Conservation (phyloP, 2,113 vertebrate genomes). For the Spilogale gracilis region DNA sequence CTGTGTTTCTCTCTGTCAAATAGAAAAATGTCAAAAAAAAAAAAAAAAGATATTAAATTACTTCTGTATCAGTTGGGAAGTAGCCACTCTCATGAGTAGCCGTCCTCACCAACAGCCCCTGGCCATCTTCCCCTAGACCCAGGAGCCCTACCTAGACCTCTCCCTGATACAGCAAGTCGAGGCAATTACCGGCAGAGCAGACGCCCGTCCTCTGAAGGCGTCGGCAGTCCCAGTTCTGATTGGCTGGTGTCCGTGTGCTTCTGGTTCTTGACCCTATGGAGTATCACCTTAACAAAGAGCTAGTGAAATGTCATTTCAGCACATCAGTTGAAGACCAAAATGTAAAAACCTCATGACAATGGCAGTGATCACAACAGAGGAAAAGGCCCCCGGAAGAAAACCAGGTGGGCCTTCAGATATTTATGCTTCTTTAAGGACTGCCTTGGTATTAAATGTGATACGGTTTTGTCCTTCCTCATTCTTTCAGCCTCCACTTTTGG, state of each 20-base stretch:
- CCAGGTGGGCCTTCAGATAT: background rate
- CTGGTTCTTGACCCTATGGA: background rate
- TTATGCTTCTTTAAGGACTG: background rate
- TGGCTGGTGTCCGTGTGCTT: background rate
- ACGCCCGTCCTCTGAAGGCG: background rate
- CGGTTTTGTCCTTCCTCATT: background rate
- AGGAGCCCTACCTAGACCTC: background rate
- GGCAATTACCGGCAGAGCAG: background rate
- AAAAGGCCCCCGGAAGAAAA: background rate
- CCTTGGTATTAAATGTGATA: background rate
- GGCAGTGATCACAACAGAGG: background rate
- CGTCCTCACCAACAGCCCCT: background rate
- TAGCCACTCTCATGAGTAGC: background rate
- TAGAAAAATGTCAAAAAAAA: too few species aligned
- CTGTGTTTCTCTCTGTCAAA: too few species aligned
- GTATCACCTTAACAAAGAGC: background rate
- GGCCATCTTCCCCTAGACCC: background rate
- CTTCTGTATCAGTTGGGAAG: background rate
- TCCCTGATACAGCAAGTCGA: background rate
- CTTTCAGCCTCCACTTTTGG: slow-evolving; percentile 50
- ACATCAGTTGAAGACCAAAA: background rate
- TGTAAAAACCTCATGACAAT: background rate
- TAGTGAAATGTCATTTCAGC: background rate
- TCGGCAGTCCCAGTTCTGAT: background rate
- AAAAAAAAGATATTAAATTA: background rate